Conservation (phyloP, 2,888 invertebrate species). For the Gymnoscelis rufifasciata region DNA sequence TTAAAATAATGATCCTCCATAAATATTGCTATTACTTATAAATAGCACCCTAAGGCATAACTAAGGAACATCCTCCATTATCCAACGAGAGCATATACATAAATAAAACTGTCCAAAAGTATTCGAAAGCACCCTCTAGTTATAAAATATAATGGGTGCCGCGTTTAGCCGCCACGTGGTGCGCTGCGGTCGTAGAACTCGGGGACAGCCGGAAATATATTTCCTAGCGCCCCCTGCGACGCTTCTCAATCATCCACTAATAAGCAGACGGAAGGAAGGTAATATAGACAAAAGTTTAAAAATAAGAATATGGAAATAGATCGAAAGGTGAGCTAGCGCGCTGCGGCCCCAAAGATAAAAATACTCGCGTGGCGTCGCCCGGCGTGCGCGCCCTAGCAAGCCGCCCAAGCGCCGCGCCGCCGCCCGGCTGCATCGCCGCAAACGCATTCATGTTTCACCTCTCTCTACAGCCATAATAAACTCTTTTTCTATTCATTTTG, state of each 20-base stretch:
- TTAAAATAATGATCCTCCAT: slow-evolving; percentile 5
- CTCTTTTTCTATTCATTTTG: too few species aligned
- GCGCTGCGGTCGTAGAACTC: slow-evolving; percentile 36
- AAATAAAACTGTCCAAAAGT: slow-evolving; percentile 16
- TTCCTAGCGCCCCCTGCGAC: slow-evolving; percentile 74
- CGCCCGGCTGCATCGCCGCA: slow-evolving; percentile 9
- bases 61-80: slow-evolving; percentile 10
- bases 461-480: too few species aligned
- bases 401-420: slow-evolving; percentile 25
- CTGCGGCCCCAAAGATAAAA: slow-evolving; percentile 69
- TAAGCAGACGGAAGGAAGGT: slow-evolving; percentile 76
- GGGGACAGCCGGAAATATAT: slow-evolving; percentile 63
- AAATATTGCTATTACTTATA: slow-evolving; percentile 7
- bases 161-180: slow-evolving; percentile 49
- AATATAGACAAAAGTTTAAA: slow-evolving; percentile 78
- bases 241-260: slow-evolving; percentile 76
- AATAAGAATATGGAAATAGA: slow-evolving; percentile 70
- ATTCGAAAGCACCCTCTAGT: slow-evolving; percentile 33
- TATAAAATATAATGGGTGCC: slow-evolving; percentile 44
- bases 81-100: slow-evolving; percentile 18
- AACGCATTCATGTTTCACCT: too few species aligned
- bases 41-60: slow-evolving; percentile 8
- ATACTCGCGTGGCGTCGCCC: slow-evolving; percentile 54
- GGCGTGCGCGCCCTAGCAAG: slow-evolving; percentile 51
- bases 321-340: slow-evolving; percentile 75